A percentile compares a stretch with the other conserved stretches of the same genome.
These are phyloP conservation scores for Drosophila borborema DNA, from an alignment of 2,888 invertebrate genomes.

Conservation along the genomic window DNA sequence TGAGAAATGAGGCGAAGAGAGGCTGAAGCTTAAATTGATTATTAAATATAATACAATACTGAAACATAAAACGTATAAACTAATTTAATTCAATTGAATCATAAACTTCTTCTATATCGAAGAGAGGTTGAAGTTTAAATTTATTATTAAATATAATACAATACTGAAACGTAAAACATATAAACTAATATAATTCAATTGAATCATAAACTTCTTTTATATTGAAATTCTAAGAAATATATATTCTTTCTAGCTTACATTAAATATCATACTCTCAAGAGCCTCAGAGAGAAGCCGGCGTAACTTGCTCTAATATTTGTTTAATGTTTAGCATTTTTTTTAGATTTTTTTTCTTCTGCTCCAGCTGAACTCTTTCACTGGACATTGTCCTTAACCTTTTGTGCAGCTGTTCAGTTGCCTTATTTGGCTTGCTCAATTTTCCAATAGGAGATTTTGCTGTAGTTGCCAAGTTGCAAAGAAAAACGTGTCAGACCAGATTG, in stretches of 20 bases:
- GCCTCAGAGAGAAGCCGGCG: no score
- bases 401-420: conserved; percentile 59
- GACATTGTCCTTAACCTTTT: conserved; percentile 73
- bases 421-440: conserved; percentile 62
- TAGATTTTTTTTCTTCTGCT: not conserved
- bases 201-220: not conserved
- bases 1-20: no score
- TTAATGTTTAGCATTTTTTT: not conserved
- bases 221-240: no score
- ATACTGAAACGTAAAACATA: not conserved
- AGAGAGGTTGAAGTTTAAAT: not conserved
- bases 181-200: not conserved
- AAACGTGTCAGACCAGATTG: conserved; percentile 72
- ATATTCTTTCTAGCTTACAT: not conserved
- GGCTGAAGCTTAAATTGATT: not conserved
- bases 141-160: not conserved
- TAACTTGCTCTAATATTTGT: not conserved
- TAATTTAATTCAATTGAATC: not conserved
- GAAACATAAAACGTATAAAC: not conserved
- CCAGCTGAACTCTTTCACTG: conserved; percentile 2
- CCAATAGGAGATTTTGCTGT: conserved; percentile 24
- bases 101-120: not conserved
- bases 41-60: not conserved
- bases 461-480: conserved; percentile 31
- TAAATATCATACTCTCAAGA: not conserved